Conservation (phyloP, 2,113 vertebrate genomes). For the Amphiprion ocellaris region DNA sequence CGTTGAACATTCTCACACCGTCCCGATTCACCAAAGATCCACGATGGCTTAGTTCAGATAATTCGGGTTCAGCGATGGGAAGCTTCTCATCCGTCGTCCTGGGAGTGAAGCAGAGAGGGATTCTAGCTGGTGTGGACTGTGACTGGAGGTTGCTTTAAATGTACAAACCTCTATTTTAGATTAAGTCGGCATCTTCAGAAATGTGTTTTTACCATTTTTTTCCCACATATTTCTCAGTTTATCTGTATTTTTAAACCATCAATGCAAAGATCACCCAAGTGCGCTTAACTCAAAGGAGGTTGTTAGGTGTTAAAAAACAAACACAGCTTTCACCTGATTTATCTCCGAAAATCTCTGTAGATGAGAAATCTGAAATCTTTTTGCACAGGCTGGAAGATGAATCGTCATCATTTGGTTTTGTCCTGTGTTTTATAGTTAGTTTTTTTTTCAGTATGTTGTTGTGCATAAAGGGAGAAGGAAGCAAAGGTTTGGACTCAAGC, state of each 20-base stretch:
- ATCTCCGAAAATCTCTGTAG: not conserved
- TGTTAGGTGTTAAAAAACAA: slow-evolving; percentile 19
- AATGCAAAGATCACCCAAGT: slow-evolving; percentile 69
- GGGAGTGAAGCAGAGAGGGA: not conserved
- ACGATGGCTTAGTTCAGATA: slow-evolving; percentile 18
- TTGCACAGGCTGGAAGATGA: slow-evolving; percentile 41
- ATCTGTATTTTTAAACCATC: slow-evolving; percentile 24
- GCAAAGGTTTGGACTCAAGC: not conserved
- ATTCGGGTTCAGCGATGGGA: slow-evolving; percentile 14
- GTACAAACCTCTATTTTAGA: slow-evolving; percentile 42
- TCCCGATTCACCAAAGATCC: slow-evolving; percentile 42
- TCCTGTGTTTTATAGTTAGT: not conserved
- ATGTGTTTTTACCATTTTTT: slow-evolving; percentile 23
- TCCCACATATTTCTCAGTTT: slow-evolving; percentile 22
- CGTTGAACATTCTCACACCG: slow-evolving; percentile 38
- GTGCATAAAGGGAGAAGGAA: slow-evolving; percentile 9
- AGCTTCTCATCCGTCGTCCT: not conserved
- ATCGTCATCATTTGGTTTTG: slow-evolving; percentile 2
- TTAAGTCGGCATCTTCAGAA: slow-evolving; percentile 13
- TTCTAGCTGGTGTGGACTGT: slow-evolving; percentile 43
- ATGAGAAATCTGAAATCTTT: not conserved
- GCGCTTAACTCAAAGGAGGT: slow-evolving; percentile 62
- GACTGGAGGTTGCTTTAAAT: slow-evolving; percentile 39
- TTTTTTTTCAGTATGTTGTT: slow-evolving; percentile 31
- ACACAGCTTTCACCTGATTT: slow-evolving; percentile 6